Evolutionary conservation across 2,797 vertebrate species (phyloP), one percentile per base, ranked within the genome.

Genomic region (Sebastes iracundus): DNA sequence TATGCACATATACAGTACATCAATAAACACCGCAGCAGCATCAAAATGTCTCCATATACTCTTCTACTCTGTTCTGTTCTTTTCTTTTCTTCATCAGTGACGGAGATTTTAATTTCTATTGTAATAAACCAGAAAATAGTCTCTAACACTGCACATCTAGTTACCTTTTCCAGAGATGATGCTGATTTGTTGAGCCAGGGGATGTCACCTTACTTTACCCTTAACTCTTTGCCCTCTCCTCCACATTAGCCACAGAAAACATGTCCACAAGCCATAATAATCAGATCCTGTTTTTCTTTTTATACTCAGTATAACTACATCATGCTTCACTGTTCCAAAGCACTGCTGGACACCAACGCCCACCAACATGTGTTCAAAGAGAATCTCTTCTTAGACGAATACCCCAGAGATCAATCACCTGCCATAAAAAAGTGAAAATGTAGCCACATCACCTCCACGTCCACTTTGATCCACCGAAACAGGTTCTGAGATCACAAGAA

Each of bases 381-480:
- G 30, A 71, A 66, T 18, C 72, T 72, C 33, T 6, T 64, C 62
- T 62, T 10, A n/a, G 30, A 59, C n/a, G 20, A 82, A 86, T 52
- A 56, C 75, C 71, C 72, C 46, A 2, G 58, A 86, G 79, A 79
- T 78, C 79, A 82, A 84, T 84, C 79, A 77, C 62, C 79, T 75
- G 73, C 75, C 63, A 79, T 76, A 61, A 79, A 63, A 73, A 59
- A 49, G 6, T 7, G 28, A 66, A 65, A 55, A 66, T 66, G 14
- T 20, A 55, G 71, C 35, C 22, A 7, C 38, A 78, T 81, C 67
- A 59, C 59, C 67, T 72, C 70, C 52, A 63, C 1, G 9, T 83
- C 59, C 59, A 42, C 84, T 88, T 88, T 90, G 87, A 93, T 88
- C 88, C 67, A 30, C 33, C 58, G 59, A 77, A 77, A 61, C 74